phyloP scores from a whole-genome alignment of 2,113 vertebrate species.

The Platichthys stellatus region DNA sequence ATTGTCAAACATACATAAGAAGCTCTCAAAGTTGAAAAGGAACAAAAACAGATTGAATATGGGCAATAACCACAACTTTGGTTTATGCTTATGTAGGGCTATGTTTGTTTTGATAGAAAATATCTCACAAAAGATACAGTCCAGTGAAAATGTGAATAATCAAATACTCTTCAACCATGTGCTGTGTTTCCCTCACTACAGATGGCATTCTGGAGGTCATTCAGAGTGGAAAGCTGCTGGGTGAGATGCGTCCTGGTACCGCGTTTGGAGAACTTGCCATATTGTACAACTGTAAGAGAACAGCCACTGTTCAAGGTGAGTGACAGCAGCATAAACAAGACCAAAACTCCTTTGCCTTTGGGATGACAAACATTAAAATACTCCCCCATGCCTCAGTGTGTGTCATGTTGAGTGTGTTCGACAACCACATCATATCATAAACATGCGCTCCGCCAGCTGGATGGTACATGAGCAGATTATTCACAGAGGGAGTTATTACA shows the following conservation, averaged over 20 bases:
- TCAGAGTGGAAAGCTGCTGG: conserved; percentile 81
- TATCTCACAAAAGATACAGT: not conserved
- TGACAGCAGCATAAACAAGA: not conserved
- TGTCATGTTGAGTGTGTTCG: not conserved
- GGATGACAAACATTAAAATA: not conserved
- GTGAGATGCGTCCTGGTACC: conserved; percentile 84
- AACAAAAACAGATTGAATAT: not conserved
- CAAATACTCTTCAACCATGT: not conserved
- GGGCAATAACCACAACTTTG: no score
- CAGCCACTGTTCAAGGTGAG: conserved; percentile 85
- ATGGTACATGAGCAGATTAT: not conserved
- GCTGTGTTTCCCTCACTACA: conserved; percentile 30
- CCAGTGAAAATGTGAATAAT: no score
- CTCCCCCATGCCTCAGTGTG: not conserved
- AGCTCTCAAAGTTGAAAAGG: not conserved
- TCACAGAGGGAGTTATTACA: not conserved
- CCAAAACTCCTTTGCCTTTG: not conserved
- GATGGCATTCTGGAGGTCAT: conserved; percentile 83
- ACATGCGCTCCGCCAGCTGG: not conserved
- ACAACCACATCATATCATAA: conserved; percentile 3
- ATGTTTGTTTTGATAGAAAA: not conserved
- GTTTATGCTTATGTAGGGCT: no score
- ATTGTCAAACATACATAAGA: no score
- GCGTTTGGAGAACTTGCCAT: conserved; percentile 86
- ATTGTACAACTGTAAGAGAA: conserved; percentile 86